Evolutionary conservation across 2,888 invertebrate genomes (phyloP).

Genomic region (Diarsia dahlii): DNA sequence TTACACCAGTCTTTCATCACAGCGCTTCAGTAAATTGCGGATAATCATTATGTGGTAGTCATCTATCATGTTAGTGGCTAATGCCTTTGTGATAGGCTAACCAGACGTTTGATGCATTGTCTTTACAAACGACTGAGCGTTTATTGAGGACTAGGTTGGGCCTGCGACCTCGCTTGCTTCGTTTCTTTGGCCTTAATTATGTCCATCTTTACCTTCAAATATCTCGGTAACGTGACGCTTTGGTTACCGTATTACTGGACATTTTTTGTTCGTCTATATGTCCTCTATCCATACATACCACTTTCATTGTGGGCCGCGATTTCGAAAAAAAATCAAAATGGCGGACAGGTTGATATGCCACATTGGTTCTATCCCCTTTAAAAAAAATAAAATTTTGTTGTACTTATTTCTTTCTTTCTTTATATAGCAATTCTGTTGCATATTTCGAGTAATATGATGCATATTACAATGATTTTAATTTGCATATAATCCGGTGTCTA

Average conservation of each 20-base stretch:
- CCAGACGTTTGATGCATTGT: slow-evolving; percentile 52
- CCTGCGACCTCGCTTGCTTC: background rate
- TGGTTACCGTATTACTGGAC: no score
- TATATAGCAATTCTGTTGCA: background rate
- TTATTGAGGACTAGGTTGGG: slow-evolving; percentile 17
- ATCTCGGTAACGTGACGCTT: no score
- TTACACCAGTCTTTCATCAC: slow-evolving; percentile 44
- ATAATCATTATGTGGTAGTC: slow-evolving; percentile 50
- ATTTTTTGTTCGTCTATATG: no score
- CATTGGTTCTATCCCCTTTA: no score
- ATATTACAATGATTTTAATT: background rate
- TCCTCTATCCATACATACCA: no score
- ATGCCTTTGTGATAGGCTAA: slow-evolving; percentile 51
- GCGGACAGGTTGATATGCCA: no score
- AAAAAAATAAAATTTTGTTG: background rate
- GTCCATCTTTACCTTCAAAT: no score
- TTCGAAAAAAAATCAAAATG: no score
- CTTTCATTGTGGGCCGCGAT: no score
- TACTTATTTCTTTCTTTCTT: background rate
- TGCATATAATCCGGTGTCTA: background rate
- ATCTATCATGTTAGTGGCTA: slow-evolving; percentile 59
- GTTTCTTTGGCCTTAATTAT: no score
- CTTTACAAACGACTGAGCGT: slow-evolving; percentile 36
- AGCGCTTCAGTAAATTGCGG: slow-evolving; percentile 39
- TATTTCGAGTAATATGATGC: background rate